These are phyloP conservation scores for Parazoanthus swiftii DNA, from an alignment of 92 coral and sea anemone species.

Conservation along the genomic window DNA sequence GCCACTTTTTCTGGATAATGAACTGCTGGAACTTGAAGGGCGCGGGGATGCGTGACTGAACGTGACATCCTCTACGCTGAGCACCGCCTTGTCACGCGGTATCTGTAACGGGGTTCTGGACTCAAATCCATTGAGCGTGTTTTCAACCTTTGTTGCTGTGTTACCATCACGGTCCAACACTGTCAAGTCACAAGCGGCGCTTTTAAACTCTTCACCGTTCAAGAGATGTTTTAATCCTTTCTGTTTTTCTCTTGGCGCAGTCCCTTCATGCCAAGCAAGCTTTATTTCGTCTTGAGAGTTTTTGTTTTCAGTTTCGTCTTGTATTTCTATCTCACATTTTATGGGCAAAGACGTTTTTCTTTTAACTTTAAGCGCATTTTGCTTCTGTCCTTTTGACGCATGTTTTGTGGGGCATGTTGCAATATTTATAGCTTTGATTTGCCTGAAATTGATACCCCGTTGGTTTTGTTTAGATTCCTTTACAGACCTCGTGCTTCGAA, in stretches of 20 bases:
- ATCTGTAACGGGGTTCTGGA: neutral
- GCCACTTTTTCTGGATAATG: neutral
- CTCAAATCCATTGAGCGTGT: neutral
- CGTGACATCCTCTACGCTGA: conserved; percentile 21
- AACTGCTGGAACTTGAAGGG: neutral
- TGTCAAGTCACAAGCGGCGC: neutral
- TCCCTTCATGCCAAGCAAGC: conserved; percentile 55
- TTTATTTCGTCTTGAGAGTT: conserved; percentile 13
- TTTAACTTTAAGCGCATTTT: conserved; percentile 9
- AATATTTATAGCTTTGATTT: conserved; percentile 14
- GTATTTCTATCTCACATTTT: conserved; percentile 25
- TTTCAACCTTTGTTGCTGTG: neutral
- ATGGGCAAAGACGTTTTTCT: conserved; percentile 33
- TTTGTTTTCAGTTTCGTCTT: conserved; percentile 2
- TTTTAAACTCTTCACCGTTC: conserved; percentile 10
- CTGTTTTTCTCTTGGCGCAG: neutral
- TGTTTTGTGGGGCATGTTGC: conserved; percentile 12
- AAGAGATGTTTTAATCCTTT: neutral
- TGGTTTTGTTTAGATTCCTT: neutral
- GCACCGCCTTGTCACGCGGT: conserved; percentile 16
- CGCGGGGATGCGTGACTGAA: conserved; percentile 34
- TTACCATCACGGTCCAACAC: neutral
- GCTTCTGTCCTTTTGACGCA: neutral
- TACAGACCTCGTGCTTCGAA: conserved; percentile 39
- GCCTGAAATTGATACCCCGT: conserved; percentile 1